phyloP scores from a whole-genome alignment of 2,888 invertebrate genomes.

The Dryobota labecula region DNA sequence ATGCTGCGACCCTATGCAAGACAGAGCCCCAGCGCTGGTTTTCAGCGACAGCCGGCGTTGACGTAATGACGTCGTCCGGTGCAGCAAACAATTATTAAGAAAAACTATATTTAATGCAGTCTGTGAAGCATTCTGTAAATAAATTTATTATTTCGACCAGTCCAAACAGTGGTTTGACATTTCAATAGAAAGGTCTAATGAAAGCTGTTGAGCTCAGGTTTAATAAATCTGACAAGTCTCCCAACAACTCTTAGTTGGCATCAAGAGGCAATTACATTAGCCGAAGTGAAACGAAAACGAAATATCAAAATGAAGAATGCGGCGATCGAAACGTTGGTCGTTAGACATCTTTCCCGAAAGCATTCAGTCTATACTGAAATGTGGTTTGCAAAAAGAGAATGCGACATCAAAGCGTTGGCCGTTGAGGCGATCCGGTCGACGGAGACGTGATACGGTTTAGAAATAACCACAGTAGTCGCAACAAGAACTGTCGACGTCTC shows the following conservation, averaged over 20 bases:
- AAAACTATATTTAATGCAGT: constrained; percentile 1
- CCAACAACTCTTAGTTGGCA: constrained; percentile 55
- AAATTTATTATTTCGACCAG: background rate
- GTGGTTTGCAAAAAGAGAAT: constrained; percentile 89
- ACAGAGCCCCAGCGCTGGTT: no score
- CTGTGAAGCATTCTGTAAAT: background rate
- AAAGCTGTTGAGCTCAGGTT: constrained; percentile 32
- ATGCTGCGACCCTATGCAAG: no score
- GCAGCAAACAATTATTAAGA: no score
- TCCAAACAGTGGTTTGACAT: constrained; percentile 25
- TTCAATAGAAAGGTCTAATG: constrained; percentile 29
- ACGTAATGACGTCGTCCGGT: no score
- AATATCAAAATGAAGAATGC: constrained; percentile 74
- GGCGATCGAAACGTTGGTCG: constrained; percentile 70
- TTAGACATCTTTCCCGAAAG: constrained; percentile 86
- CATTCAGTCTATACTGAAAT: constrained; percentile 85
- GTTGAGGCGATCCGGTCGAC: constrained; percentile 82
- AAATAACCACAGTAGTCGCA: constrained; percentile 81
- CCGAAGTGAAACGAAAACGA: constrained; percentile 64
- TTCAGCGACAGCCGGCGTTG: no score
- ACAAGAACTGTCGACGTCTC: constrained; percentile 76
- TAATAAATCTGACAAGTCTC: constrained; percentile 54
- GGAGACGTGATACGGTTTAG: constrained; percentile 87
- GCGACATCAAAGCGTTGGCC: constrained; percentile 86
- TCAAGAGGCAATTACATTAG: constrained; percentile 61